A percentile compares a stretch with the other conserved stretches of the same genome.
Conservation (phyloP, 2,113 vertebrate species). For the Pogonocichla stellata region DNA sequence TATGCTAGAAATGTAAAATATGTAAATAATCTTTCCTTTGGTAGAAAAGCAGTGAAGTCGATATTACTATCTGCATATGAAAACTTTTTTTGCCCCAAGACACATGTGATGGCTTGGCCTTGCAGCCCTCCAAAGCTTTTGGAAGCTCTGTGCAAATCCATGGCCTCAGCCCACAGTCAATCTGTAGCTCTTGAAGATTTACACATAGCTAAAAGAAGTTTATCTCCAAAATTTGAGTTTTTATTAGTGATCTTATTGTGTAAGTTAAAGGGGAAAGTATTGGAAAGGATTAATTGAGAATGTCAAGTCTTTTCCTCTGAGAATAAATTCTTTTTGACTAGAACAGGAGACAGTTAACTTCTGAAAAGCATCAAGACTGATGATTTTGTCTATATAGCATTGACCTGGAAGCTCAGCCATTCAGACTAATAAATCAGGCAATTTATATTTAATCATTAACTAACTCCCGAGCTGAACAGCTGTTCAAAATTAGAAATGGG, state of each 20-base stretch:
- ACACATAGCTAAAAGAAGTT: not conserved
- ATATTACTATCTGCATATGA: not conserved
- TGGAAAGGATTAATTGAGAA: constrained; percentile 76
- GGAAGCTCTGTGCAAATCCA: not conserved
- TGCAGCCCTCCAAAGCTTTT: not conserved
- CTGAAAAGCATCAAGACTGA: constrained; percentile 98
- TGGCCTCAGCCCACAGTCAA: not conserved
- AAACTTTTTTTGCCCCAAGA: not conserved
- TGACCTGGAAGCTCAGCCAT: constrained; percentile 97
- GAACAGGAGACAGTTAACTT: constrained; percentile 87
- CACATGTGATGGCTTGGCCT: not conserved
- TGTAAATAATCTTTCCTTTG: not conserved
- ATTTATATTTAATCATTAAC: constrained; percentile 99
- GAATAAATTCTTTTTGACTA: constrained; percentile 86
- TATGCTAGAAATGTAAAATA: not conserved
- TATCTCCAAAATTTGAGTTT: not conserved
- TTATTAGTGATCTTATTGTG: not conserved
- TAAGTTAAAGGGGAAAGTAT: constrained; percentile 16
- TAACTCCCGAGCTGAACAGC: constrained; percentile 97
- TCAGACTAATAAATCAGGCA: constrained; percentile 99
- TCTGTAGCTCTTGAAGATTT: not conserved
- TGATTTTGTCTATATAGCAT: constrained; percentile 98
- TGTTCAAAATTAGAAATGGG: constrained; percentile 99
- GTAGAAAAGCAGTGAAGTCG: not conserved
- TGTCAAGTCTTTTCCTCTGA: constrained; percentile 79